Percentiles rank a stretch among this genome's conserved stretches.
Evolutionary conservation across 2,888 invertebrate species (phyloP).

Genomic region (Melitaea athalia): DNA sequence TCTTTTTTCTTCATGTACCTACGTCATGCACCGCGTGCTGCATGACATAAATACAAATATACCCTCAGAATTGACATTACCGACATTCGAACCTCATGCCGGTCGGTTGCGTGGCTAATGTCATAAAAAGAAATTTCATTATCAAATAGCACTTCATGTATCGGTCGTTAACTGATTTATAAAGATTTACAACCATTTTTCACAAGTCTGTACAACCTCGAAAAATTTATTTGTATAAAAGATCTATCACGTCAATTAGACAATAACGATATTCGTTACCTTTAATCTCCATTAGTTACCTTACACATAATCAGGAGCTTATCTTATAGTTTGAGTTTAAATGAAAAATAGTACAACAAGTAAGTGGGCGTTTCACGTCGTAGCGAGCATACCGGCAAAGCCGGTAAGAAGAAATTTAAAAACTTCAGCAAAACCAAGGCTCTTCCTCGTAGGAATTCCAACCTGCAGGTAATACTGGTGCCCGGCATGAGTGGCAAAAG

Average conservation of each 20-base stretch:
- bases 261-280: constrained; percentile 9
- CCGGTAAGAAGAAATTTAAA: constrained; percentile 48
- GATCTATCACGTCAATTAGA: neutral
- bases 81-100: constrained; percentile 4
- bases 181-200: neutral
- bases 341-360: constrained; percentile 34
- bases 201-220: neutral
- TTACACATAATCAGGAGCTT: constrained; percentile 1
- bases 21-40: neutral
- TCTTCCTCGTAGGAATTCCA: constrained; percentile 60
- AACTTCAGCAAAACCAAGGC: constrained; percentile 41
- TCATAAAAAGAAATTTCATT: neutral
- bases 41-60: neutral
- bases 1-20: too few relatives aligned
- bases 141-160: neutral
- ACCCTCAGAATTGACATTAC: neutral
- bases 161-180: neutral
- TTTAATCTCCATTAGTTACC: constrained; percentile 13
- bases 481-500: constrained; percentile 96
- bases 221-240: neutral
- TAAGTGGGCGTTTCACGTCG: constrained; percentile 58
- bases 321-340: constrained; percentile 16
- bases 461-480: constrained; percentile 90
- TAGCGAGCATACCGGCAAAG: constrained; percentile 55
- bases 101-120: constrained; percentile 34